Base-by-base conservation (phyloP, 2,797 vertebrate genomes). In the Geotria australis region DNA sequence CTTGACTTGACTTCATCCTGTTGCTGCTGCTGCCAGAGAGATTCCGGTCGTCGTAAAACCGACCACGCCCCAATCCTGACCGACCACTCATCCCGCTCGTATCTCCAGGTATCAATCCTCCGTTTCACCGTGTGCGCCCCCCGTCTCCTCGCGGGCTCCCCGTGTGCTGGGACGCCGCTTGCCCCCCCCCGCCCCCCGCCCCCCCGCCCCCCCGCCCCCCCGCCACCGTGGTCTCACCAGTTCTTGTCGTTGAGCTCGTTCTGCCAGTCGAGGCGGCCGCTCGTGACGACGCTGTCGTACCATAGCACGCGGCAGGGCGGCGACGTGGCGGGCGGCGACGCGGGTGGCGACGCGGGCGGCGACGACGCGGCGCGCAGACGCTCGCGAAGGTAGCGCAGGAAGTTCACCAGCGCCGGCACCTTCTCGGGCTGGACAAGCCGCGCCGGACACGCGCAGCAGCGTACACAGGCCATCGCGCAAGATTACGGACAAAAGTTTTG, bases 251-350 rank as follows among this genome's bases (percentile, higher is more conserved):
- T 96, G 45, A 94, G 77, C 55, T 89, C 81, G 0, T 96, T 80
- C 68, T 96, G 89, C 89, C 89, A 96, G 0, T 1, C 64, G 2
- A 96, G 75, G 0, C 66, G 2, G 2, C 89, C 88, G 0, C 59
- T 67, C 58, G 67, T 64, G 24, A 79, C 46, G 56, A 96, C 72
- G 0, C 86, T 93, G 74, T 94, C 88, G 0, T 95, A 95, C 86
- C 89, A 94, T 61, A 96, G 68, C 49, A 94, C 75, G 72, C 76
- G 63, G n/a, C n/a, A n/a, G n/a, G n/a, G n/a, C n/a, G n/a, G n/a
- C 49, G n/a, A 12, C 12, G 49, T 49, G 38, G 38, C 7, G 15
- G 49, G 49, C n/a, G 24, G 4, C 47, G 85, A 66, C 0, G 66
- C 62, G 10, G 68, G n/a, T n/a, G n/a, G n/a, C 49, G n/a, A 12